phyloP scores from a whole-genome alignment of 2,888 invertebrate genomes.

The Acrobasis repandana region DNA sequence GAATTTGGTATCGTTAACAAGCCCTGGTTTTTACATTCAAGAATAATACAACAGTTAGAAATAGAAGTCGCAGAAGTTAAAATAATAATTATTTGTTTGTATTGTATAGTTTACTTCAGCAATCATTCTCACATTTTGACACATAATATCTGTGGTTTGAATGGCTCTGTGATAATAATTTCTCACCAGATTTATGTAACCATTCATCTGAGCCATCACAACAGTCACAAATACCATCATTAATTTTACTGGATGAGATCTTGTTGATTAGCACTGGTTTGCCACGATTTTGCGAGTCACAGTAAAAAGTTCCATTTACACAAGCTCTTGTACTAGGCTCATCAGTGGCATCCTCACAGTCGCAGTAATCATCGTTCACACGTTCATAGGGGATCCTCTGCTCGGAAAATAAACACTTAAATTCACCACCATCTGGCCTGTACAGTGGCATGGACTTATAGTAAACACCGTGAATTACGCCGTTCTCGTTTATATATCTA shows the following conservation, averaged over 20 bases:
- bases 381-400: constrained; percentile 61
- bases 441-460: constrained; percentile 61
- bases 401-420: constrained; percentile 68
- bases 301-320: constrained; percentile 91
- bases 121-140: constrained; percentile 54
- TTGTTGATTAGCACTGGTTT: constrained; percentile 60
- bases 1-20: no score
- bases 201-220: constrained; percentile 97
- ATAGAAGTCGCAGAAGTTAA: neutral
- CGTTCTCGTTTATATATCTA: constrained; percentile 65
- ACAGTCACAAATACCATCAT: constrained; percentile 97
- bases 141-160: constrained; percentile 58
- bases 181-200: constrained; percentile 49
- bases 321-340: constrained; percentile 96
- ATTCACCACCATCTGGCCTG: constrained; percentile 61
- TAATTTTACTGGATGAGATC: constrained; percentile 90
- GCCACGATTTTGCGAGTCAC: constrained; percentile 81
- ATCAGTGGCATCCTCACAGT: constrained; percentile 90
- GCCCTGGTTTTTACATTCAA: no score
- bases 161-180: constrained; percentile 60
- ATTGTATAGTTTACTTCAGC: constrained; percentile 37
- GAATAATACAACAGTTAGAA: neutral
- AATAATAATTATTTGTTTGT: neutral
- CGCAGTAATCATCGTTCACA: constrained; percentile 94
- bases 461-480: constrained; percentile 68